Percentiles rank a stretch among this genome's conserved stretches.
These are phyloP conservation scores for Spodoptera exigua DNA, from an alignment of 2,888 invertebrate genomes.

Conservation along the genomic window DNA sequence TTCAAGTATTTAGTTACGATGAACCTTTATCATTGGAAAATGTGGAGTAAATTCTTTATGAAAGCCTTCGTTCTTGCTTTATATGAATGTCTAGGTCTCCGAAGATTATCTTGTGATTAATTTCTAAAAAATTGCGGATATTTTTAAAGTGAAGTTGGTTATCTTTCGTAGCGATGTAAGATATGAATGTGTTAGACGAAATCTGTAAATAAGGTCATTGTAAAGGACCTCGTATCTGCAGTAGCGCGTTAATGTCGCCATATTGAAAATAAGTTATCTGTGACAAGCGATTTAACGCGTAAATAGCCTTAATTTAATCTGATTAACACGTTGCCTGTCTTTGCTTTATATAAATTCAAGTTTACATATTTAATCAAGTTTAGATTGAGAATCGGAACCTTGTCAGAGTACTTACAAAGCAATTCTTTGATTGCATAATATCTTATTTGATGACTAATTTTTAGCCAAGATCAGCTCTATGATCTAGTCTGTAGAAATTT, in stretches of 20 bases:
- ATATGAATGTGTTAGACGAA: slow-evolving; percentile 63
- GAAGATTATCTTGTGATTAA: neutral
- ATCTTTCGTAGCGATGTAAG: slow-evolving; percentile 54
- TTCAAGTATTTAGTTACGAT: slow-evolving; percentile 33
- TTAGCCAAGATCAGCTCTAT: too few species aligned
- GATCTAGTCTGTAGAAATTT: too few species aligned
- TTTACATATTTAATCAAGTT: too few species aligned
- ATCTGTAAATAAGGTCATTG: slow-evolving; percentile 64
- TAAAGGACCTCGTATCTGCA: slow-evolving; percentile 62
- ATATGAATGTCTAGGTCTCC: too few species aligned
- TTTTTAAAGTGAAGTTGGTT: slow-evolving; percentile 14
- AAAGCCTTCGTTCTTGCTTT: neutral
- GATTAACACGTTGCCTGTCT: neutral
- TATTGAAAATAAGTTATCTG: slow-evolving; percentile 26
- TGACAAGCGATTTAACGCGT: neutral
- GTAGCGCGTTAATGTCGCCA: slow-evolving; percentile 63
- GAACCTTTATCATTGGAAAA: slow-evolving; percentile 46
- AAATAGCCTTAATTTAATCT: neutral
- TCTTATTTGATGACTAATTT: too few species aligned
- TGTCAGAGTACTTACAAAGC: too few species aligned
- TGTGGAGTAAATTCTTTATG: slow-evolving; percentile 33
- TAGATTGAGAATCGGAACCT: too few species aligned
- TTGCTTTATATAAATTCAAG: neutral
- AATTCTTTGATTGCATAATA: too few species aligned
- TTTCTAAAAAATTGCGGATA: slow-evolving; percentile 2